Evolutionary conservation across 1,140 invertebrate genomes (phyloP), one percentile per base, ranked within the genome.

Genomic region (Calephelis nemesis): DNA sequence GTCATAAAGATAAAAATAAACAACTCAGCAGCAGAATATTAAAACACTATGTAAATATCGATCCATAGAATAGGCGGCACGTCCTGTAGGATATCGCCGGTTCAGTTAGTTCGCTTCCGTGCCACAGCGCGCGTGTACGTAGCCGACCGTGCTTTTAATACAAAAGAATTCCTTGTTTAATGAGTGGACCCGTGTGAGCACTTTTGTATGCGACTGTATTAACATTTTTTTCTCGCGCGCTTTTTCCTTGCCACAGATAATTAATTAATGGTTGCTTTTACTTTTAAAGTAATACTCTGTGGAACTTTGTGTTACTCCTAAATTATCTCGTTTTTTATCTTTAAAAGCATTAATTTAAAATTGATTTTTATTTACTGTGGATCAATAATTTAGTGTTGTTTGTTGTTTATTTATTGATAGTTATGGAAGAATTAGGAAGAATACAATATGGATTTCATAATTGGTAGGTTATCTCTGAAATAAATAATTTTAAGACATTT

Each of bases 41-140:
- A 89, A 88, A 85, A 87, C 78, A 84, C 78, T 85, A 91, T 90
- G 85, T 88, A 90, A 88, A 90, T 90, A 90, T 90, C 83, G 88
- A 90, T 90, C 83, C 79, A 85, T 80, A 83, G 83, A 81, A 74
- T 65, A 77, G 78, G 73, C 74, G 68, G 82, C 79, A 84, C 81
- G 85, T 90, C 87, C 88, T 90, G 84, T 82, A 90, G 85, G 87
- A 90, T 84, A 84, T 84, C 79, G 81, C 79, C 77, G 74, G 69
- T 72, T 76, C 74, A 69, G 84, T 86, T 88, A 88, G 88, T 90
- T 83, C 85, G 71, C 79, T 83, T 84, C 84, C 82, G 84, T 71
- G 77, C 84, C 81, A 83, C 84, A 68, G 62, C 63, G 75, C 81
- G 85, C 82, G 88, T 79, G 81, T 83, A 87, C 87, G 87, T 84